Base-by-base conservation (phyloP, 2,888 invertebrate species). In the Pseudococcus viburni region DNA sequence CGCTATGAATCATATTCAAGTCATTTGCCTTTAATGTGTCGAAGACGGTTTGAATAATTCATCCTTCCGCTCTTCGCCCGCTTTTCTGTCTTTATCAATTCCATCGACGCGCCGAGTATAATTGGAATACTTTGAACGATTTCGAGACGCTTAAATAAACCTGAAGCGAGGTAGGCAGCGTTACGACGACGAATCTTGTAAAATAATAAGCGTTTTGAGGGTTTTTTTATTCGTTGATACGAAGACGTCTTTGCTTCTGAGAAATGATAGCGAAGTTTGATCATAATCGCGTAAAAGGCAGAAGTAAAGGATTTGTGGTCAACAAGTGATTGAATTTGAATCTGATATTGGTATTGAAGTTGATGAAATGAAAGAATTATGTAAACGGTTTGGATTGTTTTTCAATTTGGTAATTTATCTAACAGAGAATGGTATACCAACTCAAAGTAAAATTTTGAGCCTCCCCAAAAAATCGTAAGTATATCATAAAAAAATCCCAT, bases 1-100 rank as follows among this genome's bases (percentile, higher is more conserved):
- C 42, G 80, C 39, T 83, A 83, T 83, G 80, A 83, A 83, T 83
- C 80, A 83, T 83, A 83, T 83, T 83, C 46, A 42, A 83, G 80
- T 83, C 80, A 83, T 83, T 83, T 46, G 80, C 80, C 80, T 83
- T 83, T 83, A 83, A 83, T 83, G 80, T 83, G 80, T 83, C 80
- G 46, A 83, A 83, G 80, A 83, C 46, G 80, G 80, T 83, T 83
- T 83, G 80, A 83, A 83, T 83, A 83, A 83, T 83, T 83, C 80
- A 83, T 83, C 73, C 73, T 73, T 73, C 33, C 33, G 33, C 73
- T 17, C 33, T 73, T 73, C 39, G 15, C 33, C 39, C 17, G 64
- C 64, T 64, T 15, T 17, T 59, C 64, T 22, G 64, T 64, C 64
- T 73, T 73, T 33, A 73, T 33, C 73, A 73, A 73, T 73, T 73